These are phyloP conservation scores for Corapipo altera DNA, from an alignment of 2,113 vertebrate species.

Conservation along the genomic window DNA sequence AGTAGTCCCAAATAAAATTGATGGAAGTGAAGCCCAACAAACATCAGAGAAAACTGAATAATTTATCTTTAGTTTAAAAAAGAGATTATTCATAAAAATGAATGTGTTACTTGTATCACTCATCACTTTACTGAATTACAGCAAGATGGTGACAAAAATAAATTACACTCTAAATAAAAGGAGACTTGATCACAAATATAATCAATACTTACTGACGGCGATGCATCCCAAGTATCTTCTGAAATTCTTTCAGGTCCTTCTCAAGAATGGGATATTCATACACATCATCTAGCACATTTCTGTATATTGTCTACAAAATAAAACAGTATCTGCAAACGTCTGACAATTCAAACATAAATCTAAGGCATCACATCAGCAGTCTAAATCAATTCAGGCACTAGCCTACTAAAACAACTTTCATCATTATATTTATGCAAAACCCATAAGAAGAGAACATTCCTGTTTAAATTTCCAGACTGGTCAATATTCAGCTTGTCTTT, in stretches of 20 bases:
- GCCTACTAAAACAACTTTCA: neutral
- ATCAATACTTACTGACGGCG: conserved; percentile 88
- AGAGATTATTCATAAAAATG: neutral
- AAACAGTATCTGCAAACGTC: neutral
- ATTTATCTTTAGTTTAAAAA: neutral
- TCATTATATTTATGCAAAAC: neutral
- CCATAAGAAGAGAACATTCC: neutral
- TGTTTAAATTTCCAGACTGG: neutral
- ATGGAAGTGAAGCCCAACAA: neutral
- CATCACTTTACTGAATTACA: neutral
- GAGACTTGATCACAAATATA: neutral
- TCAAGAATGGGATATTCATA: conserved; percentile 92
- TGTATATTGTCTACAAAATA: conserved; percentile 86
- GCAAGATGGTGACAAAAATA: neutral
- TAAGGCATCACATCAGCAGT: neutral
- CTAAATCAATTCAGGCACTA: neutral
- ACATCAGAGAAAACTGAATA: neutral
- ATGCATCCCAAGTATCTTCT: conserved; percentile 89
- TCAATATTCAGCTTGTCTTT: neutral
- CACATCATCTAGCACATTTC: conserved; percentile 90
- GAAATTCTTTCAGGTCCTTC: conserved; percentile 90
- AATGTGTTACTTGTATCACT: neutral
- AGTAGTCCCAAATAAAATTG: neutral
- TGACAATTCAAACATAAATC: neutral
- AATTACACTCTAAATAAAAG: neutral